A percentile compares a stretch with the other conserved stretches of the same genome.
phyloP scores from a whole-genome alignment of 2,113 vertebrate genomes.

The Bubo scandiacus region DNA sequence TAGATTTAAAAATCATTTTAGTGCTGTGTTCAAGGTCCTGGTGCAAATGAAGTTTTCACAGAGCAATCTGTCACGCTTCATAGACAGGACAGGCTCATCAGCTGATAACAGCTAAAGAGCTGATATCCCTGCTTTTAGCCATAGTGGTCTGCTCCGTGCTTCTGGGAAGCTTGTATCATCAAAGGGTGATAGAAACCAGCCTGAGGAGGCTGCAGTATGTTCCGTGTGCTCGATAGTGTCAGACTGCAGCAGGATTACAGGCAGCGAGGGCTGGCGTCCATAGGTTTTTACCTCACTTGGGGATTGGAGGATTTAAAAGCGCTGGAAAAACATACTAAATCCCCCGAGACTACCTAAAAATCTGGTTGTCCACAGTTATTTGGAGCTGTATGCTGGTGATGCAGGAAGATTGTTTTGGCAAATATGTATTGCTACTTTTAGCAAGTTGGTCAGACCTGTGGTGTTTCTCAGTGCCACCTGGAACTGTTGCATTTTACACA shows the following conservation, averaged over 20 bases:
- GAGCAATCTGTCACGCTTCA: neutral
- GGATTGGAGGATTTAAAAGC: neutral
- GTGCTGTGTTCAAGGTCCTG: neutral
- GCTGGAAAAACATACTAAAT: neutral
- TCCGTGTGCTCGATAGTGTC: neutral
- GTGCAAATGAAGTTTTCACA: neutral
- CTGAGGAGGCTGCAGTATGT: neutral
- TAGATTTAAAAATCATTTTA: neutral
- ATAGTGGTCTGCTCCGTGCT: neutral
- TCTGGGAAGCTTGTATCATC: neutral
- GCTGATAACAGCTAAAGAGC: neutral
- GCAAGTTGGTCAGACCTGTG: neutral
- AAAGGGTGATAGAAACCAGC: neutral
- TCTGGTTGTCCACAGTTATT: neutral
- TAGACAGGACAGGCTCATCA: neutral
- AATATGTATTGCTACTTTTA: neutral
- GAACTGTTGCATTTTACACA: neutral
- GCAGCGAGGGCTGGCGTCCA: rapidly evolving
- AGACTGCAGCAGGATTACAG: neutral
- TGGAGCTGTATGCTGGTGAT: neutral
- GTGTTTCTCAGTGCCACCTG: neutral
- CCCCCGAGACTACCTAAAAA: neutral
- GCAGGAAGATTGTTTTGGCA: neutral
- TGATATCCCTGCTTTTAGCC: neutral
- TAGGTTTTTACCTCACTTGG: neutral